Evolutionary conservation across 2,888 invertebrate genomes (phyloP), one percentile per base, ranked within the genome.

Genomic region (Exephanes ischioxanthus): DNA sequence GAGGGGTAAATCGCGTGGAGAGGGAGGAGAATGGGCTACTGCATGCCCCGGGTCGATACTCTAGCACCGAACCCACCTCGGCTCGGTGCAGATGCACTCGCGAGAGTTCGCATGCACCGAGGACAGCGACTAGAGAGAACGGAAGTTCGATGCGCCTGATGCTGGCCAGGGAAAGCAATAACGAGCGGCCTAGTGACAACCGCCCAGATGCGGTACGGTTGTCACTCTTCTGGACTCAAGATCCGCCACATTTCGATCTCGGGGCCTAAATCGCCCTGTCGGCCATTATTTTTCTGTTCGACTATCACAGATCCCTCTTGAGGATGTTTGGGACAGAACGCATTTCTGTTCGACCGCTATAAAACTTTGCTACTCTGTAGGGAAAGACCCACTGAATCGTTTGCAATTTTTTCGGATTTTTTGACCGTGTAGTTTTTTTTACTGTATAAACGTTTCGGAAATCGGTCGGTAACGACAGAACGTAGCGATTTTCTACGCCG

Each of bases 31-130:
- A 77, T 73, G 71, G 68, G 78, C 83, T 75, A 72, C 81, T 71
- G 87, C 85, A 86, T 81, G 86, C 72, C 83, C 82, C 90, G 89
- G 92, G 92, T 93, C 93, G 93, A 93, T 93, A 93, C 90, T 91
- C 92, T 87, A 87, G 92, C 89, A 91, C 92, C 84, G 84, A 81
- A 83, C 55, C 75, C 76, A 86, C 73, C 83, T 41, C 61, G 63
- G 61, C 73, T 84, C 78, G 81, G 91, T 92, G 83, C 90, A 72
- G 37, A 67, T 78, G 92, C 76, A 90, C 92, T 61, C 55, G 41
- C 19, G 2, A 48, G 48, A 71, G 92, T 92, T 41, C 92, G 33
- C 45, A 6, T 73, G 92, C 90, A 92, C 92, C 81, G 83, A 79
- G 83, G 22, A 33, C 58, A 33, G 73, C 72, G 75, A 26, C 26